These are phyloP conservation scores for Lasioglossum marginatum DNA, from an alignment of 2,888 invertebrate genomes.

Conservation along the genomic window DNA sequence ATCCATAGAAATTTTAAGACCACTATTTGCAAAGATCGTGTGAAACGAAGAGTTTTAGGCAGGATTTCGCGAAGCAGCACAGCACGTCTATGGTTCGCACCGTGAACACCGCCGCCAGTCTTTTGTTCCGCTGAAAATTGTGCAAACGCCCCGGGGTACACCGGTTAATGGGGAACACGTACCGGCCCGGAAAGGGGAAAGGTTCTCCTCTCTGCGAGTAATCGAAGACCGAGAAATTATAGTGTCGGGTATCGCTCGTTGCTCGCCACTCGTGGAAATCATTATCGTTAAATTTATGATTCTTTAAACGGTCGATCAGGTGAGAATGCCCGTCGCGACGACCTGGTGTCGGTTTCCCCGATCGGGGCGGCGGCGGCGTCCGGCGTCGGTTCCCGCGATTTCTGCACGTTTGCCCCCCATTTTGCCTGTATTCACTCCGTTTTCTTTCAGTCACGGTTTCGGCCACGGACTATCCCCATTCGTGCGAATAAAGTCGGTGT, in stretches of 20 bases:
- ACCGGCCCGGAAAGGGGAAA: conserved; percentile 1
- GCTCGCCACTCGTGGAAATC: conserved; percentile 58
- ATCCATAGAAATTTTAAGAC: background rate
- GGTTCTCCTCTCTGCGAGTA: conserved; percentile 42
- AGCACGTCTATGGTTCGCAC: background rate
- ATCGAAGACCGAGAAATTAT: conserved; percentile 62
- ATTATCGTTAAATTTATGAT: conserved; percentile 60
- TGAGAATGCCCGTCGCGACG: conserved; percentile 37
- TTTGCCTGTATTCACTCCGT: conserved; percentile 12
- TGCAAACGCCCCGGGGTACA: conserved; percentile 45
- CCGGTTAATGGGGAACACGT: conserved; percentile 58
- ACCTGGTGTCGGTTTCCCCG: background rate
- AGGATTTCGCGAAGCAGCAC: background rate
- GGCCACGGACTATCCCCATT: conserved; percentile 76
- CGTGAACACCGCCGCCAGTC: conserved; percentile 4
- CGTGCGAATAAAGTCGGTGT: conserved; percentile 30
- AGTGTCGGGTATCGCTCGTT: conserved; percentile 57
- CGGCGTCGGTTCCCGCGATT: conserved; percentile 23
- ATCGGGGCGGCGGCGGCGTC: background rate
- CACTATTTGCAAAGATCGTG: background rate
- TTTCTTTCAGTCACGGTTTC: conserved; percentile 54
- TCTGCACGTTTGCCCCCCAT: conserved; percentile 16
- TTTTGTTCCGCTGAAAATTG: conserved; percentile 45
- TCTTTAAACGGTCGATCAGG: conserved; percentile 61
- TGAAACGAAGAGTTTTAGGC: background rate